Conservation (phyloP, 2,888 invertebrate genomes). For the Agrochola circellaris region DNA sequence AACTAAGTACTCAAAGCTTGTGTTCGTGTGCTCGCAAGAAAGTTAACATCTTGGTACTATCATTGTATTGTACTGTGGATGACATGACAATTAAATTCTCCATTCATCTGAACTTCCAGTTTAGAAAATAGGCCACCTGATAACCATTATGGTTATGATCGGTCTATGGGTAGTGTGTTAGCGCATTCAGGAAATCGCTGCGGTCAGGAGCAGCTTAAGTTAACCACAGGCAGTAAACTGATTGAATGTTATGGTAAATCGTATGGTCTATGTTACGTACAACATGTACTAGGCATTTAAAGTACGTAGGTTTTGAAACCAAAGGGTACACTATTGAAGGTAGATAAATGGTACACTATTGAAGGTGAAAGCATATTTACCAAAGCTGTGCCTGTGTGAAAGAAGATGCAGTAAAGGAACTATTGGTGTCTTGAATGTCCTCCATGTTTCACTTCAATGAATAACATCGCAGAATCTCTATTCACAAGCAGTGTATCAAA, state of each 20-base stretch:
- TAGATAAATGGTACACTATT: no score
- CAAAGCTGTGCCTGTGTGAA: not conserved
- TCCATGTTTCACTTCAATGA: not conserved
- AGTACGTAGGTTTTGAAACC: not conserved
- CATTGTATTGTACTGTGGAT: not conserved
- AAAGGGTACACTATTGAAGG: no score
- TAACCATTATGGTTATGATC: slow-evolving; percentile 3
- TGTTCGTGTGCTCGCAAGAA: not conserved
- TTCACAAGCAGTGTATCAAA: not conserved
- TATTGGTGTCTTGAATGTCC: not conserved
- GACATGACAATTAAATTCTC: not conserved
- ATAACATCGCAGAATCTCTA: not conserved
- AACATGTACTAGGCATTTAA: not conserved
- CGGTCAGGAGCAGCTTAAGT: slow-evolving; percentile 37
- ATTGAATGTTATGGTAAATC: slow-evolving; percentile 53
- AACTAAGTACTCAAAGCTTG: not conserved
- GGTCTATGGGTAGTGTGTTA: not conserved
- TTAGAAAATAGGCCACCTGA: slow-evolving; percentile 14
- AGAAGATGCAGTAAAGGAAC: no score
- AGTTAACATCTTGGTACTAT: not conserved
- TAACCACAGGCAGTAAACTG: slow-evolving; percentile 50
- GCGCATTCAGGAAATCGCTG: slow-evolving; percentile 51
- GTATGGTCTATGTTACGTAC: slow-evolving; percentile 34
- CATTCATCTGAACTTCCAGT: not conserved
- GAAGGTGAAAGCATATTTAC: slow-evolving; percentile 11